Base-by-base conservation (phyloP, 2,888 invertebrate species). In the Eupithecia insigniata region DNA sequence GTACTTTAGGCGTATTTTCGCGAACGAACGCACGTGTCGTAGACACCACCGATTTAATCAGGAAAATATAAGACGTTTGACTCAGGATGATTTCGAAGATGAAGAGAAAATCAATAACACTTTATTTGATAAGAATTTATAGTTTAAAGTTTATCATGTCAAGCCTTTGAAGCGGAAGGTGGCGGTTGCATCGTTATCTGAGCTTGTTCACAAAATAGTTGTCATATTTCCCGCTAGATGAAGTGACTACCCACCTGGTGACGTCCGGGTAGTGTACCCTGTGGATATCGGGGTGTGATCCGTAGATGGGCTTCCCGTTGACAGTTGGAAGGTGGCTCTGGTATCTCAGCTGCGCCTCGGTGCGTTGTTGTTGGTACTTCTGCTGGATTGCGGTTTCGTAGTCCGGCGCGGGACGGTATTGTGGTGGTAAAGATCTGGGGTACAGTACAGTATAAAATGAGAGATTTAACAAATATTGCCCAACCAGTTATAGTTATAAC, bases 321-420 rank as follows among this genome's bases (percentile, higher is more conserved):
- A 65, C 46, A 14, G 62, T 34, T 55, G 30, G 68, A 6, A 18
- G 68, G 75, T 89, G 92, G 82, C 83, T 88, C 76, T 91, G 91
- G 81, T 90, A 93, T 0, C 93, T 89, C 0, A 92, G 85, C 72
- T 91, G 89, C 0, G 92, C 90, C 64, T 93, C 91, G 0, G 12
- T 92, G 76, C 51, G 92, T 55, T 94, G 61, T n/a, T 62, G 95
- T 66, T 96, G 95, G 89, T 97, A 97, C 87, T 98, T 98, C 83
- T 97, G 97, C 86, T 97, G 97, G 75, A 99, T 95, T 18, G 99
- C 98, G 0, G 98, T 98, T 86, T 99, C 98, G 89, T 99, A 99
- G 91, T 99, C 99, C 0, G 99, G 99, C 1, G 98, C 98, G 0
- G 97, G 97, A 3, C 99, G 95, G 88, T 98, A 98, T 0, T 96